Base-by-base conservation (phyloP, 2,113 vertebrate genomes). In the Macquaria australasica region DNA sequence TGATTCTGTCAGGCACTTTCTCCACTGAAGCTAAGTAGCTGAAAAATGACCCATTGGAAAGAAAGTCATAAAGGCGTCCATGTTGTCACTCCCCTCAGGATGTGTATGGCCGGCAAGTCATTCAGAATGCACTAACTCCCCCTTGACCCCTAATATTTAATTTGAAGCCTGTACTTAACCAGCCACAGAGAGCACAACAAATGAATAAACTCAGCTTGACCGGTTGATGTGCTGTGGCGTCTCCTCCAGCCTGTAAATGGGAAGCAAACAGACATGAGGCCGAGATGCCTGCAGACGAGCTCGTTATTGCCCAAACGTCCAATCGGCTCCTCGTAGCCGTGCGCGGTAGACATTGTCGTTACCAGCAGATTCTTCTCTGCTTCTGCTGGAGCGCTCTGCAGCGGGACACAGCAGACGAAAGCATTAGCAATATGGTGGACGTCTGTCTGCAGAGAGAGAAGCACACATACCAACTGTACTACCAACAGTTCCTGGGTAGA, bases 1-100 rank as follows among this genome's bases (percentile, higher is more conserved):
- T 93, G 81, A 91, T 87, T 91, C 86, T 91, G 93, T 93, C 91
- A 89, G 93, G 88, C 89, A 79, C 77, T 92, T 94, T 94, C 79
- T 84, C 79, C 82, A 91, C 81, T 91, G 67, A 56, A 83, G 86
- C 89, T 92, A 95, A 96, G 90, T 87, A 92, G 90, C 93, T 92
- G 92, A 94, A 95, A 93, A 94, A 93, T 79, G 86, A 88, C 84
- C 93, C 86, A 80, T 79, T 93, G 86, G 82, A 89, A 85, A 84
- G 60, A 74, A 84, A 91, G 87, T 89, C 82, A 90, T 87, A 89
- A 88, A 88, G 74, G 89, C 77, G 28, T 87, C 87, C 73, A 80
- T 90, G 87, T 87, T 90, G 82, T 92, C 76, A 89, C 73, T 55
- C 76, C 89, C 88, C 85, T 41, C 45, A 58, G 90, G 92, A 73